Evolutionary conservation across 2,113 vertebrate species (phyloP), one percentile per base, ranked within the genome.

Genomic region (Sporophila hypoxantha): DNA sequence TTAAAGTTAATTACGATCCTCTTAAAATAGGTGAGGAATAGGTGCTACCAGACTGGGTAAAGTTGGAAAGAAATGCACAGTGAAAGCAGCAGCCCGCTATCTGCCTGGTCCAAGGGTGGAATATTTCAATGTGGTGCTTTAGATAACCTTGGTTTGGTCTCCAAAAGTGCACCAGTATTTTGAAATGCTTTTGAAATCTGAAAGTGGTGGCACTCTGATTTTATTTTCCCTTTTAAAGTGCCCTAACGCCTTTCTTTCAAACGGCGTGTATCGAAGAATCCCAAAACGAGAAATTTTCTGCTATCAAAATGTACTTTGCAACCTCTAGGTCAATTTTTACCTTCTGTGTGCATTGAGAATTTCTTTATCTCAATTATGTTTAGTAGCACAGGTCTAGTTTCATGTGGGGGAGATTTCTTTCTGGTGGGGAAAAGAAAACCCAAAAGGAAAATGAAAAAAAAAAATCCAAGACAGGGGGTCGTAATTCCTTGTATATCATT

Each of bases 131-230:
- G 65, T 93, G 79, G 12, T 41, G 82, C 47, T 90, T 80, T 92
- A 79, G 86, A 90, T 92, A 96, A 93, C 93, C 92, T 97, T 93
- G 91, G 75, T 42, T 96, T 95, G 89, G 89, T 96, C 93, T 95
- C 73, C 79, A 92, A 76, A 93, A 93, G 80, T 88, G 84, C 69
- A 41, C 47, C 57, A 88, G 69, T 91, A 88, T 95, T 96, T 94
- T 91, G 56, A 93, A 65, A 93, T 71, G 52, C 9, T 52, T 94
- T 87, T 80, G 78, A 76, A 94, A 93, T 65, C 44, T 82, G 50
- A 84, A 87, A 81, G 61, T 76, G 66, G 39, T 55, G 29, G 41
- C 64, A 66, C 42, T 66, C 25, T 61, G 65, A 73, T 88, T 77
- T 91, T 92, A 93, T 93, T 91, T 87, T 61, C 30, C 49, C 22